Percentiles rank a stretch among this genome's conserved stretches.
These are phyloP conservation scores for Agraylea sexmaculata DNA, from an alignment of 1,140 invertebrate species.

Conservation along the genomic window DNA sequence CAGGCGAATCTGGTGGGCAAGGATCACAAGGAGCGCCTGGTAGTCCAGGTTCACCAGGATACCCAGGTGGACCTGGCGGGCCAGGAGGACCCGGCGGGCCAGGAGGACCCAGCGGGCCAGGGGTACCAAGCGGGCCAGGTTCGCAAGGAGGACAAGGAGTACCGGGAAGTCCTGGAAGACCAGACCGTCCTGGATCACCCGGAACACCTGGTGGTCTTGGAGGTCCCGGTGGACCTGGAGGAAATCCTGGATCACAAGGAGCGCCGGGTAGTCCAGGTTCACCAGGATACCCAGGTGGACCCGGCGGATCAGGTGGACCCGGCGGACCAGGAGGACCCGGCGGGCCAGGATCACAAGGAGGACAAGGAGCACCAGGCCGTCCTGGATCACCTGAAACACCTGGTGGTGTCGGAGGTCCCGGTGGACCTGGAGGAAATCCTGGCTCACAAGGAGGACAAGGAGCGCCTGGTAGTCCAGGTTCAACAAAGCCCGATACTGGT, in stretches of 20 bases:
- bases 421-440: slow-evolving; percentile 17
- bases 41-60: slow-evolving; percentile 8
- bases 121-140: slow-evolving; percentile 3
- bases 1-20: slow-evolving; percentile 1
- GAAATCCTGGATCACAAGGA: slow-evolving; percentile 2
- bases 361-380: slow-evolving; percentile 11
- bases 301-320: slow-evolving; percentile 12
- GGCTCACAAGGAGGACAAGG: slow-evolving; percentile 25
- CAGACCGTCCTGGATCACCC: neutral
- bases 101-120: neutral
- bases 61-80: slow-evolving; percentile 16
- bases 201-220: slow-evolving; percentile 16
- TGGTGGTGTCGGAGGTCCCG: slow-evolving; percentile 20
- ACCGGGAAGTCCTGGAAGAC: slow-evolving; percentile 1
- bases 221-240: slow-evolving; percentile 19
- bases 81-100: slow-evolving; percentile 13
- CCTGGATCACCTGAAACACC: slow-evolving; percentile 18
- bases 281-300: slow-evolving; percentile 14
- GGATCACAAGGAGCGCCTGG: neutral
- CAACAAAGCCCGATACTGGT: neutral
- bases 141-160: neutral
- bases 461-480: slow-evolving; percentile 19
- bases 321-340: slow-evolving; percentile 19
- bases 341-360: slow-evolving; percentile 7
- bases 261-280: neutral